A percentile compares a stretch with the other conserved stretches of the same genome.
Evolutionary conservation across 2,113 vertebrate species (phyloP).

Genomic region (Zingel zingel): DNA sequence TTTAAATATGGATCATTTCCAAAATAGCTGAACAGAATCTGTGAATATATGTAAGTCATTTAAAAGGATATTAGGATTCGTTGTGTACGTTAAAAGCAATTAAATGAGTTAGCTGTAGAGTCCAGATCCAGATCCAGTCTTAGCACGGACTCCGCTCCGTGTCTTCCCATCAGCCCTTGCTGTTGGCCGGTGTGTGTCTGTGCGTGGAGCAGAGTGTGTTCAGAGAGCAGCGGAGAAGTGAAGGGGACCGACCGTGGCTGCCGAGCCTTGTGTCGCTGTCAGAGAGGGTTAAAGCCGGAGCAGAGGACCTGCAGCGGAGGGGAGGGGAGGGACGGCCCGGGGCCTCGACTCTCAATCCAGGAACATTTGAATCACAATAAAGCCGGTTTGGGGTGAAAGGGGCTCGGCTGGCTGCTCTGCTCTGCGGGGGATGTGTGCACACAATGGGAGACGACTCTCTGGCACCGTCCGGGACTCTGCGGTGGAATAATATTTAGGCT

Average conservation of each 20-base stretch:
- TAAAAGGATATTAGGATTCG: too few relatives aligned
- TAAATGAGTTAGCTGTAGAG: too few relatives aligned
- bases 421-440: background rate
- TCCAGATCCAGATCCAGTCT: background rate
- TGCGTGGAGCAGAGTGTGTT: slow-evolving; percentile 12
- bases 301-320: too few relatives aligned
- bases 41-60: too few relatives aligned
- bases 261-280: slow-evolving; percentile 14
- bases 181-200: background rate
- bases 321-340: background rate
- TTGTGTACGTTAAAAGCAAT: accelerated
- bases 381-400: background rate
- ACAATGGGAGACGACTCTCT: too few relatives aligned
- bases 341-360: background rate
- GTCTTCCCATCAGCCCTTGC: slow-evolving; percentile 44
- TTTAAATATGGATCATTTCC: too few relatives aligned
- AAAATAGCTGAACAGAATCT: too few relatives aligned
- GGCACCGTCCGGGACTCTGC: too few relatives aligned
- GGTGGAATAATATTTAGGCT: too few relatives aligned
- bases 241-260: slow-evolving; percentile 22
- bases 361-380: background rate
- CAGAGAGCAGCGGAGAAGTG: slow-evolving; percentile 35
- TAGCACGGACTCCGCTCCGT: slow-evolving; percentile 46
- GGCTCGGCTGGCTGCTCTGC: background rate
- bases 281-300: background rate